Evolutionary conservation across 2,113 vertebrate species (phyloP).

Genomic region (Chaetorhynchus papuensis): DNA sequence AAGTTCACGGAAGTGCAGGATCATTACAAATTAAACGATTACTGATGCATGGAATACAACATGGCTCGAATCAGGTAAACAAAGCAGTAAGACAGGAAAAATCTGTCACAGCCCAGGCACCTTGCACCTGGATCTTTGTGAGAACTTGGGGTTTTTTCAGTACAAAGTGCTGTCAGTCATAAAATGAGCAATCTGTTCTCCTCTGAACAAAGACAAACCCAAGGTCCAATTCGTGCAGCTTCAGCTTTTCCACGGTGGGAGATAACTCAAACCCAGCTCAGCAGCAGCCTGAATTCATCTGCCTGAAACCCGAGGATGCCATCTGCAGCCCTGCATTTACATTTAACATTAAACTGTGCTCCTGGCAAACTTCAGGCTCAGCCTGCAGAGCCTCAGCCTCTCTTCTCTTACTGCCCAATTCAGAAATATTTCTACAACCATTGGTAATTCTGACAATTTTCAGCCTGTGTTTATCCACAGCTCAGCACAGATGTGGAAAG

Average conservation of each 20-base stretch:
- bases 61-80: not conserved
- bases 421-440: not conserved
- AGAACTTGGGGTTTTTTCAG: not conserved
- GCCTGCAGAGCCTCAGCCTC: not conserved
- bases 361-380: not conserved
- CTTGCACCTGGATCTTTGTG: not conserved
- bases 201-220: not conserved
- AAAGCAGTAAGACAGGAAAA: not conserved
- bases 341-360: not conserved
- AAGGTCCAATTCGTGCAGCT: not conserved
- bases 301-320: not conserved
- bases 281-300: not conserved
- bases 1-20: not conserved
- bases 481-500: not conserved
- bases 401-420: not conserved
- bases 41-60: not conserved
- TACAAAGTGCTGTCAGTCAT: not conserved
- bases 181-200: conserved; percentile 2
- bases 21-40: not conserved
- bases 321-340: conserved; percentile 16
- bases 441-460: not conserved
- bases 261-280: not conserved
- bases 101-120: not conserved
- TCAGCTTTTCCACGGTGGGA: not conserved
- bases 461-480: not conserved